These are phyloP conservation scores for Caenorhabditis doughertyi DNA, from an alignment of 2,888 invertebrate species.

Conservation along the genomic window DNA sequence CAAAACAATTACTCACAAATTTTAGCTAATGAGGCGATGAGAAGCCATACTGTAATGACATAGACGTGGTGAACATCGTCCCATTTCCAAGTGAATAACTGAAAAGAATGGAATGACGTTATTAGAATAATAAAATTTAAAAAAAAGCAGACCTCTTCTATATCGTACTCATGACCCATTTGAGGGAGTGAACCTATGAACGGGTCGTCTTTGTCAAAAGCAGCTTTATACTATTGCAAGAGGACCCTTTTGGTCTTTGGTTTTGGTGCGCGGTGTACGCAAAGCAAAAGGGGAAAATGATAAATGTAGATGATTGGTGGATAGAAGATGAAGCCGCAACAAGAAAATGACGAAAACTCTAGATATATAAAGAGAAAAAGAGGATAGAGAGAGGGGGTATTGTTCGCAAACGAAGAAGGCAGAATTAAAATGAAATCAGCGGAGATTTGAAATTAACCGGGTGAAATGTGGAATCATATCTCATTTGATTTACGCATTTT, in stretches of 20 bases:
- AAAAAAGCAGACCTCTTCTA: slow-evolving; percentile 37
- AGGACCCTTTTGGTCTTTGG: slow-evolving; percentile 44
- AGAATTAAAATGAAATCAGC: slow-evolving; percentile 7
- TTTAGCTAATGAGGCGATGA: slow-evolving; percentile 71
- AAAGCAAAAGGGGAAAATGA: slow-evolving; percentile 18
- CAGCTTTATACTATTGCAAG: slow-evolving; percentile 36
- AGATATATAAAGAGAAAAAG: slow-evolving; percentile 9
- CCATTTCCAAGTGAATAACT: slow-evolving; percentile 70
- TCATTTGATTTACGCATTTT: slow-evolving; percentile 39
- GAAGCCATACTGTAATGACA: slow-evolving; percentile 68
- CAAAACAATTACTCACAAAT: slow-evolving; percentile 61
- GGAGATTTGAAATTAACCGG: slow-evolving; percentile 43
- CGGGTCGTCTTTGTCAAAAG: background rate
- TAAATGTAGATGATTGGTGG: slow-evolving; percentile 30
- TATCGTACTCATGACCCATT: slow-evolving; percentile 60
- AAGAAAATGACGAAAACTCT: slow-evolving; percentile 43
- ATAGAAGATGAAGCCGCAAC: slow-evolving; percentile 51
- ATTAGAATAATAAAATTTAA: background rate
- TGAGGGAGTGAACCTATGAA: background rate
- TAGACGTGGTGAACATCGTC: slow-evolving; percentile 70
- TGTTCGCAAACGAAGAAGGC: background rate
- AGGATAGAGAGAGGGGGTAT: slow-evolving; percentile 9
- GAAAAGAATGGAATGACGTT: slow-evolving; percentile 2
- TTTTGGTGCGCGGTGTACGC: slow-evolving; percentile 51
- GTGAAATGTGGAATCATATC: slow-evolving; percentile 22